Percentiles rank a stretch among this genome's conserved stretches.
Evolutionary conservation across 1,140 invertebrate genomes (phyloP).

Genomic region (Drosophila orena): DNA sequence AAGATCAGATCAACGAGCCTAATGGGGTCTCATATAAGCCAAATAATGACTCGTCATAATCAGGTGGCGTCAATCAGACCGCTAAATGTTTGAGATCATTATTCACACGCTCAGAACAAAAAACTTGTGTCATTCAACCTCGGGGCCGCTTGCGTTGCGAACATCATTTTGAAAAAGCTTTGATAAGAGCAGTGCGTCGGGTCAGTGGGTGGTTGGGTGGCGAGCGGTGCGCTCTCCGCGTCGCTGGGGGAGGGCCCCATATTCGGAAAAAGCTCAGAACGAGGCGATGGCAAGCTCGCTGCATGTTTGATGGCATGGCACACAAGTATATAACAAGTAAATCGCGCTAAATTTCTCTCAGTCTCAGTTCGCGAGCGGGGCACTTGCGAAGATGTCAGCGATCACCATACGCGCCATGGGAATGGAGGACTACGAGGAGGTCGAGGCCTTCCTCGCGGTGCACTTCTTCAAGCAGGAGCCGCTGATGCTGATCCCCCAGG

Average conservation of each 20-base stretch:
- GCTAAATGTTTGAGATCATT: not conserved
- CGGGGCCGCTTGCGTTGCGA: not conserved
- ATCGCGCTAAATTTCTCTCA: constrained; percentile 44
- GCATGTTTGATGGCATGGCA: constrained; percentile 8
- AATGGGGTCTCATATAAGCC: not conserved
- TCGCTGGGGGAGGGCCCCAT: not conserved
- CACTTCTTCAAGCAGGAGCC: constrained; percentile 65
- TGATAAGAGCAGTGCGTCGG: constrained; percentile 27
- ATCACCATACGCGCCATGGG: constrained; percentile 35
- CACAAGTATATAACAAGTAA: constrained; percentile 31
- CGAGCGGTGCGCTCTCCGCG: not conserved
- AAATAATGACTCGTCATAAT: not conserved
- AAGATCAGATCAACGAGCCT: not conserved
- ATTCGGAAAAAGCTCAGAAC: constrained; percentile 24
- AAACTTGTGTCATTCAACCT: constrained; percentile 23
- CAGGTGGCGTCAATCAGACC: constrained; percentile 5
- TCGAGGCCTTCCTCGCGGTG: constrained; percentile 35
- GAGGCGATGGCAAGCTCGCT: constrained; percentile 19
- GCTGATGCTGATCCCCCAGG: constrained; percentile 50
- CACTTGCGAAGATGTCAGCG: constrained; percentile 24
- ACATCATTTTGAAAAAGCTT: constrained; percentile 8
- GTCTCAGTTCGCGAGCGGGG: constrained; percentile 20
- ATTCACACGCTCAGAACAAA: not conserved
- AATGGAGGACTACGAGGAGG: constrained; percentile 31
- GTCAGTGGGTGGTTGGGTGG: constrained; percentile 3